Evolutionary conservation across 2,797 vertebrate genomes (phyloP), one percentile per base, ranked within the genome.

Genomic region (Myotis vivesi): DNA sequence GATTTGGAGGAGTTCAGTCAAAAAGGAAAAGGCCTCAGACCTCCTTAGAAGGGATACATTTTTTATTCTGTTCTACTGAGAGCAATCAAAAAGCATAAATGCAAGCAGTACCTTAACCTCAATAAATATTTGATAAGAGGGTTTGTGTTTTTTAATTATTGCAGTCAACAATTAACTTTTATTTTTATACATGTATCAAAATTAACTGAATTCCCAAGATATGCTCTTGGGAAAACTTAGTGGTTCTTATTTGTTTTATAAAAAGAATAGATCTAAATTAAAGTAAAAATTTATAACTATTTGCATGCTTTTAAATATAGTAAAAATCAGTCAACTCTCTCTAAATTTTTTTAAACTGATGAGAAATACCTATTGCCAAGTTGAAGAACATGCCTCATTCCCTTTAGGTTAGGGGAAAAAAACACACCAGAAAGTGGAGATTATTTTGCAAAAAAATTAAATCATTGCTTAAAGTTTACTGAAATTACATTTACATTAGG

Each of bases 81-180:
- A 79, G 15, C 12, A 73, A 68, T 89, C 72, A 89, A 91, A 95
- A 66, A 11, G 4, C 76, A 96, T 68, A 89, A 72, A 87, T 30
- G 66, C 5, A 16, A 36, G 9, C 1, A 41, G 1, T 46, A 2
- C 66, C 55, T 91, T 94, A 33, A 62, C 9, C 30, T 86, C 19
- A 85, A 59, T 83, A 91, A 69, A 66, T 72, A 85, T 59, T 89
- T 94, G 10, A 87, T 84, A 91, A 96, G 12, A 76, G 3, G 8
- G 13, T 84, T 84, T 44, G 33, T 89, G 19, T 12, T 15, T 69
- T 89, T 46, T n/a, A 90, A 77, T 84, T 57, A 6, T 69, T 59
- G 68, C 2, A 83, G 41, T 66, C 25, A 85, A 69, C 64, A 75
- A 73, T 84, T 4, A n/a, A 38, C 36, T 86, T 88, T 86, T 11